phyloP scores from a whole-genome alignment of 2,113 vertebrate genomes.

The Tauraco erythrolophus region DNA sequence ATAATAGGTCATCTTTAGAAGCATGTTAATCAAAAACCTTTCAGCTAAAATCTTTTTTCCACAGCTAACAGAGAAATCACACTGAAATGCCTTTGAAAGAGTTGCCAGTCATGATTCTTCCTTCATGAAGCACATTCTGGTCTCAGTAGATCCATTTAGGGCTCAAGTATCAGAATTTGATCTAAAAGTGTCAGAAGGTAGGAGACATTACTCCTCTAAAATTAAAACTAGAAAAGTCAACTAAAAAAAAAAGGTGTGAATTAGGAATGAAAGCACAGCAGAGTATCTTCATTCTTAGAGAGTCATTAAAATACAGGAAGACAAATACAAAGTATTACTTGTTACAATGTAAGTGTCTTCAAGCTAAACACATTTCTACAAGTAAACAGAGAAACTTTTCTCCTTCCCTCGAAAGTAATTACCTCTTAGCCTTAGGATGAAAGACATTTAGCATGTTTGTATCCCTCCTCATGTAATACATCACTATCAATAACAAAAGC shows the following conservation, averaged over 20 bases:
- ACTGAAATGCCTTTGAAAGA: not conserved
- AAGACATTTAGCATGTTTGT: not conserved
- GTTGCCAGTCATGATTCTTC: not conserved
- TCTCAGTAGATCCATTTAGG: not conserved
- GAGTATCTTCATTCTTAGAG: not conserved
- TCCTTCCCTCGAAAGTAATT: not conserved
- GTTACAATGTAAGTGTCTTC: not conserved
- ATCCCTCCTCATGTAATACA: not conserved
- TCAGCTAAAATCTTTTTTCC: not conserved
- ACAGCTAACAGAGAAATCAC: not conserved
- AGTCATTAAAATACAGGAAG: not conserved
- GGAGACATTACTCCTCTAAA: not conserved
- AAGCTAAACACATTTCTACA: not conserved
- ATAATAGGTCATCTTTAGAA: not conserved
- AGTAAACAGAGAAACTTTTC: not conserved
- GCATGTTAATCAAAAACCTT: not conserved
- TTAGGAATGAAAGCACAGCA: not conserved
- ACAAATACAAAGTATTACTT: not conserved
- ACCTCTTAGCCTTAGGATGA: not conserved
- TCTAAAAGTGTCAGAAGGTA: not conserved
- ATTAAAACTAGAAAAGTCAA: not conserved
- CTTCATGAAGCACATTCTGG: not conserved
- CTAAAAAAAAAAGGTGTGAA: not conserved
- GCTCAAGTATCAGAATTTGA: not conserved
- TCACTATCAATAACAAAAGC: not conserved